Conservation (phyloP, 2,113 vertebrate genomes). For the Microcebus murinus region DNA sequence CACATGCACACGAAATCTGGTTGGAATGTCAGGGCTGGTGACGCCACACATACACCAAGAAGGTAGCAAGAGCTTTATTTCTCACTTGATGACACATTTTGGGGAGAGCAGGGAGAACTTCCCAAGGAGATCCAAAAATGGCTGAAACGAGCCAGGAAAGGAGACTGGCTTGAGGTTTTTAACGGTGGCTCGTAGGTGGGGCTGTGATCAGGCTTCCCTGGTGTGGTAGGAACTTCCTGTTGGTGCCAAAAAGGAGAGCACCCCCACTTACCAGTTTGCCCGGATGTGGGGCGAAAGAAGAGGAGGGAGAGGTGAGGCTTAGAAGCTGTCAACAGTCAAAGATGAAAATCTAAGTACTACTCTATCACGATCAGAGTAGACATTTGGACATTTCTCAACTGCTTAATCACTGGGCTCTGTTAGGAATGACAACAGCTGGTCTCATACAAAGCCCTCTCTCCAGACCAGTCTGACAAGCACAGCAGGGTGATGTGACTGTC, state of each 20-base stretch:
- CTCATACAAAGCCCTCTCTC: neutral
- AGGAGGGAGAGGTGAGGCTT: neutral
- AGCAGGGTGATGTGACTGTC: neutral
- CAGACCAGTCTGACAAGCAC: neutral
- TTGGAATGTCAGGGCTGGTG: neutral
- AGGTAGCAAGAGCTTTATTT: neutral
- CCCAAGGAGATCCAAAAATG: neutral
- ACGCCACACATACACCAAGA: too few species aligned
- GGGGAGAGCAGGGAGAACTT: too few species aligned
- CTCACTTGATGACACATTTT: neutral
- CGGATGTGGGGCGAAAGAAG: neutral
- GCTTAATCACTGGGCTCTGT: neutral
- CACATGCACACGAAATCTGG: accelerated
- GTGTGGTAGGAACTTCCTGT: neutral
- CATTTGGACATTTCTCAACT: neutral
- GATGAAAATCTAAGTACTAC: neutral
- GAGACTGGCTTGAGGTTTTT: neutral
- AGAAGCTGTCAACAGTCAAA: neutral
- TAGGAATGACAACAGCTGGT: neutral
- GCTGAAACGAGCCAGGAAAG: neutral
- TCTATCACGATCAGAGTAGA: neutral
- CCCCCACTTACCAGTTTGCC: neutral
- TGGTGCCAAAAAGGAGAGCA: neutral
- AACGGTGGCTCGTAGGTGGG: accelerated
- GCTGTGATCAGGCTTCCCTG: neutral